Evolutionary conservation across 2,797 vertebrate genomes (phyloP).

Genomic region (Alcedo quadribrachys): DNA sequence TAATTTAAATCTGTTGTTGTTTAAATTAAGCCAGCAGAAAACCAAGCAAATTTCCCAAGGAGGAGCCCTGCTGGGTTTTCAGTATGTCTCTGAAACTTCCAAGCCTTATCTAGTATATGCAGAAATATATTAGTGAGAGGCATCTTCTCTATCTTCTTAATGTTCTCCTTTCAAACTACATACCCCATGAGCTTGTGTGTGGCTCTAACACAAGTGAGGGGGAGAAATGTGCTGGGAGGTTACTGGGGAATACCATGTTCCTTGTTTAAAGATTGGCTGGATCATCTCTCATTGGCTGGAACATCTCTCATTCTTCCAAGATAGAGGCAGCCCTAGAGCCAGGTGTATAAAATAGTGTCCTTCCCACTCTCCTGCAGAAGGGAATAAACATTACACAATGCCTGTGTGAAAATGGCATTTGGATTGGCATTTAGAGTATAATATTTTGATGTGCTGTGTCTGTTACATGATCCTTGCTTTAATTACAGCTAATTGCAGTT

Average conservation of each 20-base stretch:
- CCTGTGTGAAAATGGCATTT: background rate
- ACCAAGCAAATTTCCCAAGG: background rate
- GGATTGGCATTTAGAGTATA: background rate
- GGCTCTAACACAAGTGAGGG: background rate
- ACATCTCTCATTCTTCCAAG: background rate
- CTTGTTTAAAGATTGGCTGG: background rate
- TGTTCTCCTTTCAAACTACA: background rate
- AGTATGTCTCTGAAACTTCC: background rate
- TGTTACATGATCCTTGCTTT: background rate
- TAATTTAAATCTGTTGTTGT: background rate
- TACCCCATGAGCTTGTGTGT: background rate
- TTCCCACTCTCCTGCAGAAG: background rate
- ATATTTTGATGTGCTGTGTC: background rate
- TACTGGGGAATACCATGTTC: background rate
- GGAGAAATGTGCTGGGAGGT: background rate
- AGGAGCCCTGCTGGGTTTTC: background rate
- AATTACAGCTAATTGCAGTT: background rate
- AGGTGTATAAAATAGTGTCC: background rate
- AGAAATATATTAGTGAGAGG: background rate
- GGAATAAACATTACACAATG: background rate
- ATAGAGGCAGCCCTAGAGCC: background rate
- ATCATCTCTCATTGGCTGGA: background rate
- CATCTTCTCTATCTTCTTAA: background rate
- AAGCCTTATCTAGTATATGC: background rate
- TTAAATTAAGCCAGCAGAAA: background rate